Base-by-base conservation (phyloP, 2,888 invertebrate species). In the Carabus problematicus region DNA sequence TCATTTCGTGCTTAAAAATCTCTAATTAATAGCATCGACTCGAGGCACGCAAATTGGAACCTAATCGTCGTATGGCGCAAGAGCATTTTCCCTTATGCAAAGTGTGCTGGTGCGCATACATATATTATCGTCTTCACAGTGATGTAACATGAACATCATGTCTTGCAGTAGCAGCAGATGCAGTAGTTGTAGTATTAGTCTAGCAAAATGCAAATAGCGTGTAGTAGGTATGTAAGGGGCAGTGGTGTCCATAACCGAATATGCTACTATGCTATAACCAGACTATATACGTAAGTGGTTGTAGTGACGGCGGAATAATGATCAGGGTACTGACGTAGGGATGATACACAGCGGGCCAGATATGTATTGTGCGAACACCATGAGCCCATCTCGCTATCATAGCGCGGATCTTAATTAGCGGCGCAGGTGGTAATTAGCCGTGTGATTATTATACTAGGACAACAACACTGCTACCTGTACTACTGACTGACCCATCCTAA, bases 1-100 rank as follows among this genome's bases (percentile, higher is more conserved):
- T 80, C 80, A 78, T 80, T 80, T 79, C 78, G 78, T 77, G 79
- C 78, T 79, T 77, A 79, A 81, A 81, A 81, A 80, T 80, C 76
- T 76, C 79, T 76, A 72, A 72, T 72, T 72, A 73, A 73, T 73
- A 60, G 39, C 14, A 47, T 29, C 29, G 29, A 29, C 29, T 29
- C 3, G 3, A 2, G 29, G 29, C 16, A 52, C 52, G 52, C 52
- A 52, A 52, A 52, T 52, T 19, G 19, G 19, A 19, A 19, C 52
- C 52, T 52, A 52, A 52, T 52, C 16, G 19, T 18, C 3, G n/a
- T 11, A 11, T 7, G 2, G n/a, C 14, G 14, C 14, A 45, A 45
- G 45, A 52, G 16, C 14, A 14, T 16, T 12, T 49, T 19, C 16
- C 12, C 14, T 12, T 45, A 8, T 11, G 52, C 52, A 14, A 49